A percentile compares a stretch with the other conserved stretches of the same genome.
Conservation (phyloP, 2,113 vertebrate species). For the Panurus biarmicus region DNA sequence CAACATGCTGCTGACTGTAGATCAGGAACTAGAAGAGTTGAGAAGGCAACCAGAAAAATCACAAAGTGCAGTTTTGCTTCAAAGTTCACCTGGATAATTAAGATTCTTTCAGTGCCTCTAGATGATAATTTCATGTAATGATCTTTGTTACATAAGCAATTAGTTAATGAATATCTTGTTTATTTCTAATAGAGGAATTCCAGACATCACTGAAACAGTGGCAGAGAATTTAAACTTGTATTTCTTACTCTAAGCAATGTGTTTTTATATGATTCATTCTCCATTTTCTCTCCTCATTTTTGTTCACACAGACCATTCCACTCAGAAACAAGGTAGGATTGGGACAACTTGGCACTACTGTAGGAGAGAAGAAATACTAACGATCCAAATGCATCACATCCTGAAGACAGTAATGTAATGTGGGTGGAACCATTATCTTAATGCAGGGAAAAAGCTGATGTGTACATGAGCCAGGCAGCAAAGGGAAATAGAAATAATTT, state of each 20-base stretch:
- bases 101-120: neutral
- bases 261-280: neutral
- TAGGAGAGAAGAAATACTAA: neutral
- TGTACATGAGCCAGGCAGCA: neutral
- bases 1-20: neutral
- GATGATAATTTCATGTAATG: conserved; percentile 11
- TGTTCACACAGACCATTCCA: neutral
- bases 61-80: neutral
- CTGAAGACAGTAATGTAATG: neutral
- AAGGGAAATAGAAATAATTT: neutral
- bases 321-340: neutral
- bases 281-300: neutral
- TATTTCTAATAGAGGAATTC: neutral
- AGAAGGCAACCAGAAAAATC: neutral
- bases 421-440: neutral
- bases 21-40: neutral
- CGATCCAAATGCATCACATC: neutral
- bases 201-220: neutral
- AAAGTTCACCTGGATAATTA: conserved; percentile 4
- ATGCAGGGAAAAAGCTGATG: neutral
- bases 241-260: neutral
- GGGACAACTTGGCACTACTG: neutral
- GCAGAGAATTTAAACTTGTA: neutral
- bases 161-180: conserved; percentile 11
- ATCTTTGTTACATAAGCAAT: conserved; percentile 22